Evolutionary conservation across 92 coral and sea anemone species (phyloP).

Genomic region (Pocillopora grandis): DNA sequence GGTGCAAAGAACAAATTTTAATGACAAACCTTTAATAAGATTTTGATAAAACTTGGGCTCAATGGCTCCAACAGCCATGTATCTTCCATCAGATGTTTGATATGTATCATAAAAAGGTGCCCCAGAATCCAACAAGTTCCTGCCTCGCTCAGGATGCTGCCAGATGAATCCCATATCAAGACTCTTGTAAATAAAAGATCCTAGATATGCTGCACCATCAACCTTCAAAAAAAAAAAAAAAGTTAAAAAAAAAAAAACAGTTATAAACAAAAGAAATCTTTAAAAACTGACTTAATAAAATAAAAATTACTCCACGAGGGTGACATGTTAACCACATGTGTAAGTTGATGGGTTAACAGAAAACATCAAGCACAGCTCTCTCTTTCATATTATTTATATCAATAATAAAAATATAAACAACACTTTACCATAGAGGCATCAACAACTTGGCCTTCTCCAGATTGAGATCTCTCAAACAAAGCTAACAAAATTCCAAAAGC

Average conservation of each 20-base stretch:
- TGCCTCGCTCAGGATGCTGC: slow-evolving; percentile 71
- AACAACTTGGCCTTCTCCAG: slow-evolving; percentile 97
- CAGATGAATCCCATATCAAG: slow-evolving; percentile 64
- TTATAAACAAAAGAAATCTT: neutral
- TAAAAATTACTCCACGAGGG: too few species aligned
- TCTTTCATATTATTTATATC: too few species aligned
- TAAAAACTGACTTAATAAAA: neutral
- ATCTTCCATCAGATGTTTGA: slow-evolving; percentile 82
- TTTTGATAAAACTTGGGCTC: slow-evolving; percentile 85
- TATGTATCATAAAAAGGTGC: slow-evolving; percentile 96
- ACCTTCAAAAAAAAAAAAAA: slow-evolving; percentile 45
- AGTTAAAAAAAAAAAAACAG: neutral
- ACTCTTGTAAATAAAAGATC: slow-evolving; percentile 78
- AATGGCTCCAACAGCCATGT: slow-evolving; percentile 85
- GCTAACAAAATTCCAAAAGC: slow-evolving; percentile 90
- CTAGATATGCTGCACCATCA: slow-evolving; percentile 80
- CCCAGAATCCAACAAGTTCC: slow-evolving; percentile 85
- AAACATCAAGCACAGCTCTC: too few species aligned
- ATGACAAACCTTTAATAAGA: slow-evolving; percentile 67
- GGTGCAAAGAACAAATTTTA: too few species aligned
- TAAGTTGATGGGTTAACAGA: too few species aligned
- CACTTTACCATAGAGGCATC: slow-evolving; percentile 89
- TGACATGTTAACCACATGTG: too few species aligned
- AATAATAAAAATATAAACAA: too few species aligned
- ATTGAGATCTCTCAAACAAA: slow-evolving; percentile 80